Conservation (phyloP, 2,888 invertebrate species). For the Chalcis sispes region DNA sequence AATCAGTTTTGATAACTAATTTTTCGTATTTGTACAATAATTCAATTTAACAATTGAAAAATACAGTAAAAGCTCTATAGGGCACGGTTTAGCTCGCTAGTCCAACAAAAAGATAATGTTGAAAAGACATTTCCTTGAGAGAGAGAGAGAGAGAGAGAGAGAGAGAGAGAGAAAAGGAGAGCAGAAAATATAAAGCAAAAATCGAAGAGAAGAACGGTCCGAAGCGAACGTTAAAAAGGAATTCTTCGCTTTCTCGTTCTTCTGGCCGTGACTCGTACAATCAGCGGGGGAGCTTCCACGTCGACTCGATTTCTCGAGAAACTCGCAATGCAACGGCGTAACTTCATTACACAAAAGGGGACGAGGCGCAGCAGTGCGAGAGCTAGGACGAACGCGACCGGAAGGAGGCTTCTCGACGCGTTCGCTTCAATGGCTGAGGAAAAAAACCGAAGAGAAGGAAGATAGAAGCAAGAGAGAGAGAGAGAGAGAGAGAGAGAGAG, state of each 20-base stretch:
- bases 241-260: conserved; percentile 2
- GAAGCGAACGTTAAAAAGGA: background rate
- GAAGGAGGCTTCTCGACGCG: too few species aligned
- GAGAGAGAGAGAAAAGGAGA: background rate
- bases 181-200: conserved; percentile 18
- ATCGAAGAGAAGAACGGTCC: conserved; percentile 15
- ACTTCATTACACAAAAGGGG: conserved; percentile 38
- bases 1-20: conserved; percentile 2
- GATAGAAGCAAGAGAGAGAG: background rate
- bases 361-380: background rate
- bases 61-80: background rate
- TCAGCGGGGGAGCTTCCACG: conserved; percentile 24
- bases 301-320: conserved; percentile 27
- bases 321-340: conserved; percentile 1
- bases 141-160: background rate
- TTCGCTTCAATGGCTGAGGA: too few species aligned
- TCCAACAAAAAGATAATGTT: background rate
- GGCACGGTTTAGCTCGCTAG: background rate
- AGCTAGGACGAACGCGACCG: too few species aligned
- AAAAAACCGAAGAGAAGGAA: background rate
- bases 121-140: background rate
- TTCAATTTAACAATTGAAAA: conserved; percentile 5
- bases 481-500: conserved; percentile 11
- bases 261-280: conserved; percentile 4
- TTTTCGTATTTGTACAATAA: background rate